phyloP scores from a whole-genome alignment of 2,888 invertebrate genomes.

The Synergus japonicus region DNA sequence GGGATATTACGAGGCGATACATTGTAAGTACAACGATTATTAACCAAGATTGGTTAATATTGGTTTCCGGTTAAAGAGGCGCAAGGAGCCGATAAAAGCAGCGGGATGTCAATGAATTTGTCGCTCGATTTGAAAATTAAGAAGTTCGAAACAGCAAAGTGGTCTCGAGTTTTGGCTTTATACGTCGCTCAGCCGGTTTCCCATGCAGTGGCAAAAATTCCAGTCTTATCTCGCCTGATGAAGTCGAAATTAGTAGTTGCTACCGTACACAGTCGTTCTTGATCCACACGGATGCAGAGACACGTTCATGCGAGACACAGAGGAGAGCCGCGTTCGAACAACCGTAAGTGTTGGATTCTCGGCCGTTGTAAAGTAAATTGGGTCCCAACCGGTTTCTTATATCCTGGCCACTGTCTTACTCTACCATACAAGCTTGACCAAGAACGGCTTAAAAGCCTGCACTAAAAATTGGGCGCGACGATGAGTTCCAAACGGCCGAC shows the following conservation, averaged over 20 bases:
- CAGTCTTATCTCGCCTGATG: constrained; percentile 76
- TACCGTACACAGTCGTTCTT: constrained; percentile 72
- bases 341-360: constrained; percentile 77
- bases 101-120: constrained; percentile 47
- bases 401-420: constrained; percentile 77
- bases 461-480: constrained; percentile 22
- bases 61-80: constrained; percentile 25
- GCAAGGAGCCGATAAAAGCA: constrained; percentile 6
- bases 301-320: constrained; percentile 26
- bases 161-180: constrained; percentile 47
- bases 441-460: constrained; percentile 56
- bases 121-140: constrained; percentile 54
- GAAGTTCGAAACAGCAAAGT: constrained; percentile 45
- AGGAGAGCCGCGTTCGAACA: constrained; percentile 62
- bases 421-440: constrained; percentile 56
- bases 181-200: constrained; percentile 53
- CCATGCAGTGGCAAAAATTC: constrained; percentile 69
- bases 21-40: constrained; percentile 23
- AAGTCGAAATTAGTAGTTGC: constrained; percentile 77
- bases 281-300: constrained; percentile 59
- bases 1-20: constrained; percentile 30
- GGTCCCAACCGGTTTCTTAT: constrained; percentile 77
- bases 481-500: neutral
- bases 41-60: constrained; percentile 23
- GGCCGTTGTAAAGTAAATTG: constrained; percentile 78